Percentiles rank a stretch among this genome's conserved stretches.
Evolutionary conservation across 2,888 invertebrate species (phyloP).

Genomic region (Polymixis lichenea): DNA sequence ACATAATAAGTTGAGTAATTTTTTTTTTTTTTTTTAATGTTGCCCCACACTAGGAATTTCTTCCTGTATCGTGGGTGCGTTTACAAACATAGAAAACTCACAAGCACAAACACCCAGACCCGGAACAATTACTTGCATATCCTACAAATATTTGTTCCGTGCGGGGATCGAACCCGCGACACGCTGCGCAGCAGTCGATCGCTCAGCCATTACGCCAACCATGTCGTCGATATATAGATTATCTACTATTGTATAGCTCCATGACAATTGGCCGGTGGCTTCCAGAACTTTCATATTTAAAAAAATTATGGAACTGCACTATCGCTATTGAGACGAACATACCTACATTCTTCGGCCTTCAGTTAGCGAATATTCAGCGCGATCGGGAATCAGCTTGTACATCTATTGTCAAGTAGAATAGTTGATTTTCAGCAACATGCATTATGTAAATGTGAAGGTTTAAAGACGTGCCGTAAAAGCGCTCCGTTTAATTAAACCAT

Average conservation of each 20-base stretch:
- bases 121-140: too few relatives aligned
- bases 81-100: too few relatives aligned
- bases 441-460: neutral
- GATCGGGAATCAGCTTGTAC: neutral
- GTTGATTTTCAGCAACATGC: neutral
- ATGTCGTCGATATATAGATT: too few relatives aligned
- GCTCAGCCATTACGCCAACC: too few relatives aligned
- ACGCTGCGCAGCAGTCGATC: too few relatives aligned
- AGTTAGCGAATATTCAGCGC: neutral
- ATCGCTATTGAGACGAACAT: neutral
- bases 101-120: too few relatives aligned
- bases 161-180: too few relatives aligned
- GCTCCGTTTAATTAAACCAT: slow-evolving; percentile 53
- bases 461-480: neutral
- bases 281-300: neutral
- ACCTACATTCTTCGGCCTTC: neutral
- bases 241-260: neutral
- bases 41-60: too few relatives aligned
- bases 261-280: neutral
- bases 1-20: too few relatives aligned
- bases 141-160: too few relatives aligned
- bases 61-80: too few relatives aligned
- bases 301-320: neutral
- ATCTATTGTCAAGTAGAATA: neutral
- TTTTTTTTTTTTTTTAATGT: too few relatives aligned